Base-by-base conservation (phyloP, 2,888 invertebrate species). In the Caenorhabditis sinica region DNA sequence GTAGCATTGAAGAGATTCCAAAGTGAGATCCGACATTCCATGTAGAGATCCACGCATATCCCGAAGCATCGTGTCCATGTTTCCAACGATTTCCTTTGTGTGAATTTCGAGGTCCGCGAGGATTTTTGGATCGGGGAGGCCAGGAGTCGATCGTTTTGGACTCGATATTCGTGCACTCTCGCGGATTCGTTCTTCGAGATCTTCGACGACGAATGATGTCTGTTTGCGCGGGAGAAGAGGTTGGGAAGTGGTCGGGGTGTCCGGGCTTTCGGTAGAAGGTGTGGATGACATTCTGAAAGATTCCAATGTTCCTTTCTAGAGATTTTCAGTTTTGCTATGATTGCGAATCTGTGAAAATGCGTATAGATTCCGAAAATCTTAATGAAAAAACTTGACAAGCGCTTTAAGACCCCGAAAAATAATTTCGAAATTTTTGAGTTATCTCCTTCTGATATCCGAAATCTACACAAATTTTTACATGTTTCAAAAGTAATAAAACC, bases 1-100 rank as follows among this genome's bases (percentile, higher is more conserved):
- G 75, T 88, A 90, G 74, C 89, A 91, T 68, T 92, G 90, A 23
- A 88, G 86, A 3, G 89, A 89, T 81, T 92, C 92, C 33, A 90
- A 72, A 9, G 92, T 90, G 17, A 92, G 77, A 72, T 92, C 92
- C 30, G 88, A 87, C 89, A 92, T 91, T 15, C 91, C 91, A 40
- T 89, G 89, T 9, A 92, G 86, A 1, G 89, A 86, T 17, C 91
- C 91, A 84, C 86, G 75, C 68, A 92, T 85, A 79, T 92, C 92
- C 20, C 92, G 53, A 56, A 92, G 83, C 53, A 90, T 86, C 71
- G 87, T 87, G 71, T 92, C 92, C 53, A 92, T 60, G 75, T 89
- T 90, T 6, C 90, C 87, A 3, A 90, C 89, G 45, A 92, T 91
- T 49, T 89, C 86, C 17, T 87, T 86, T 0, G 92, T 90, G 51